Evolutionary conservation across 2,888 invertebrate genomes (phyloP).

Genomic region (Eumerus sabulonum): DNA sequence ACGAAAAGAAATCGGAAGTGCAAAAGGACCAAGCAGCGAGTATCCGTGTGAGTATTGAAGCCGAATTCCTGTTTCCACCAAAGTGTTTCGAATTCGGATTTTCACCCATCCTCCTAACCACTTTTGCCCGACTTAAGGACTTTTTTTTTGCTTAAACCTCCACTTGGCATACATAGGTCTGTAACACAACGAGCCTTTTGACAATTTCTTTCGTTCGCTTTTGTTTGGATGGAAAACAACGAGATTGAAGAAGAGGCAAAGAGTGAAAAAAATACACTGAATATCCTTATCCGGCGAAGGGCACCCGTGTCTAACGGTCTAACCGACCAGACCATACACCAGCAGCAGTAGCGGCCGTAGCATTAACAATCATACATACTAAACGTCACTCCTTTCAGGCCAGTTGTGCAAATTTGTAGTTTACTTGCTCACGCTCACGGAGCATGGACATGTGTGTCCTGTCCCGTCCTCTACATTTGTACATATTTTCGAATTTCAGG

Average conservation of each 20-base stretch:
- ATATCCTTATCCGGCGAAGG: slow-evolving; percentile 42
- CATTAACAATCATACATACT: background rate
- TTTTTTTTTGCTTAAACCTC: background rate
- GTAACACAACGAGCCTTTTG: slow-evolving; percentile 48
- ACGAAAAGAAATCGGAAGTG: background rate
- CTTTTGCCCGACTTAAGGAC: slow-evolving; percentile 34
- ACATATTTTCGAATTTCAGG: slow-evolving; percentile 48
- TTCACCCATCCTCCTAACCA: background rate
- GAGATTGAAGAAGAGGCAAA: background rate
- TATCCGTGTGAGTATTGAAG: slow-evolving; percentile 63
- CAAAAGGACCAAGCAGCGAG: slow-evolving; percentile 40
- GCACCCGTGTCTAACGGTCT: slow-evolving; percentile 51
- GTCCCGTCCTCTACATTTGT: slow-evolving; percentile 10
- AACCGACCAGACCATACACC: slow-evolving; percentile 55
- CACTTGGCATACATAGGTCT: too few species aligned
- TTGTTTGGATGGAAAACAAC: slow-evolving; percentile 42
- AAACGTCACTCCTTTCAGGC: slow-evolving; percentile 25
- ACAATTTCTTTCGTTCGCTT: slow-evolving; percentile 47
- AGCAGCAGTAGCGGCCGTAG: background rate
- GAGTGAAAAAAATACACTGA: slow-evolving; percentile 33
- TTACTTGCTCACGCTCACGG: slow-evolving; percentile 51
- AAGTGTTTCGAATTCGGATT: slow-evolving; percentile 4
- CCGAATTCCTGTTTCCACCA: slow-evolving; percentile 64
- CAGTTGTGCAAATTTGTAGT: slow-evolving; percentile 44
- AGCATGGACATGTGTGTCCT: slow-evolving; percentile 39